These are phyloP conservation scores for Lamellibrachia luymesi DNA, from an alignment of 1,140 invertebrate genomes.

Conservation along the genomic window DNA sequence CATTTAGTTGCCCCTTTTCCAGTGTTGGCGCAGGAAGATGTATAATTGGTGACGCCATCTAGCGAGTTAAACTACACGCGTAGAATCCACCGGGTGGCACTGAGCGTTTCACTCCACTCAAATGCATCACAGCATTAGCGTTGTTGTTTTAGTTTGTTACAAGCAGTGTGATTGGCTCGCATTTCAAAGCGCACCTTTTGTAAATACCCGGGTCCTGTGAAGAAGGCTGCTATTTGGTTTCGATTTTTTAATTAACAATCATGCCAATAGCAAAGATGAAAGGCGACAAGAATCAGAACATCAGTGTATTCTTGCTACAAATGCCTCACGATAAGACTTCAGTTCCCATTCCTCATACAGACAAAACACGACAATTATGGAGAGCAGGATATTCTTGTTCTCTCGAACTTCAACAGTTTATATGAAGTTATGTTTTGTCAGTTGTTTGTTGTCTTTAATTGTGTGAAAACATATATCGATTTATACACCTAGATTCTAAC, in stretches of 20 bases:
- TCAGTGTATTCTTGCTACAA: conserved; percentile 70
- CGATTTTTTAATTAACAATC: not conserved
- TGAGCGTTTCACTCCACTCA: not conserved
- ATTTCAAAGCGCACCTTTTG: not conserved
- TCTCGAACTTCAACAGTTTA: too few relatives aligned
- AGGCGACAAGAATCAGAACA: conserved; percentile 66
- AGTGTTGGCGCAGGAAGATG: not conserved
- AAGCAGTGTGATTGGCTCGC: not conserved
- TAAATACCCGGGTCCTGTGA: not conserved
- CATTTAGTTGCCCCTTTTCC: too few relatives aligned
- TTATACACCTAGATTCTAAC: too few relatives aligned
- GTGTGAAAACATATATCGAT: too few relatives aligned
- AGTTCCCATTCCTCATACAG: not conserved
- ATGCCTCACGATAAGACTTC: conserved; percentile 1
- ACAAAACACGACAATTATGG: not conserved
- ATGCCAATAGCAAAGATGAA: conserved; percentile 15
- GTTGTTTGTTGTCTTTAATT: too few relatives aligned
- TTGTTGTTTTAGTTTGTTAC: not conserved
- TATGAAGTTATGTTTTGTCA: too few relatives aligned
- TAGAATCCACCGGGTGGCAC: not conserved
- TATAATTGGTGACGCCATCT: not conserved
- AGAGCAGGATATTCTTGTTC: too few relatives aligned
- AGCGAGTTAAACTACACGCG: too few relatives aligned
- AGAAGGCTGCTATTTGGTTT: not conserved
- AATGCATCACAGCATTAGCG: not conserved